A percentile compares a stretch with the other conserved stretches of the same genome.
These are phyloP conservation scores for Candoia aspera DNA, from an alignment of 2,113 vertebrate species.

Conservation along the genomic window DNA sequence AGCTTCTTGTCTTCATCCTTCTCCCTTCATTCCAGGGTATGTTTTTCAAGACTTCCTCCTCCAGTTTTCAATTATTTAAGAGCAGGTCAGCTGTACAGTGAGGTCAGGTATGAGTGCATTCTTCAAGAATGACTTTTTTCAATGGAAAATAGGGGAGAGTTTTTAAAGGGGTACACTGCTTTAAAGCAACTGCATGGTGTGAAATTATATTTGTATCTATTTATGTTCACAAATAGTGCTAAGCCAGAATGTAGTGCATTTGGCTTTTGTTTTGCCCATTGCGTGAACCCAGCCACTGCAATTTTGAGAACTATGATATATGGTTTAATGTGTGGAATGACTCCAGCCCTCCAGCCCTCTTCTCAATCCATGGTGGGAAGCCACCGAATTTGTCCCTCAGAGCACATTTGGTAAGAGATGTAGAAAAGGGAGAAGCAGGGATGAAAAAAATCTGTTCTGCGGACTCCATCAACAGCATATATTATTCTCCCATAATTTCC, in stretches of 20 bases:
- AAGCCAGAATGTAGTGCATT: neutral
- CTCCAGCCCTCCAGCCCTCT: neutral
- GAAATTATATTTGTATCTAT: neutral
- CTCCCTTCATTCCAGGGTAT: neutral
- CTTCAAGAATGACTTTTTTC: conserved; percentile 52
- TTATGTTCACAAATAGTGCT: neutral
- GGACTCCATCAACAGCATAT: neutral
- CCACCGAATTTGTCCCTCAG: neutral
- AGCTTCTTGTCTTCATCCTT: conserved; percentile 77
- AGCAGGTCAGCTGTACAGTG: conserved; percentile 63
- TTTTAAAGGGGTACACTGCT: conserved; percentile 44
- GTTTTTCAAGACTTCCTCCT: conserved; percentile 65
- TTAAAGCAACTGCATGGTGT: neutral
- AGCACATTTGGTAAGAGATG: neutral
- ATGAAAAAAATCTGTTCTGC: neutral
- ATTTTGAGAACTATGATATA: neutral
- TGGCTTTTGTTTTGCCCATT: neutral
- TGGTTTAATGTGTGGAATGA: neutral
- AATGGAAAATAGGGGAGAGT: neutral
- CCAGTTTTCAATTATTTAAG: conserved; percentile 76
- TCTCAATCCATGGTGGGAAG: neutral
- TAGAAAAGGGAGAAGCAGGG: neutral
- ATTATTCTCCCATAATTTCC: neutral
- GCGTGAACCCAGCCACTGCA: neutral
- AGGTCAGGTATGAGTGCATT: conserved; percentile 57